Percentiles rank a stretch among this genome's conserved stretches.
These are phyloP conservation scores for Phrynocephalus guinanensis DNA, from an alignment of 2,797 vertebrate species.

Conservation along the genomic window DNA sequence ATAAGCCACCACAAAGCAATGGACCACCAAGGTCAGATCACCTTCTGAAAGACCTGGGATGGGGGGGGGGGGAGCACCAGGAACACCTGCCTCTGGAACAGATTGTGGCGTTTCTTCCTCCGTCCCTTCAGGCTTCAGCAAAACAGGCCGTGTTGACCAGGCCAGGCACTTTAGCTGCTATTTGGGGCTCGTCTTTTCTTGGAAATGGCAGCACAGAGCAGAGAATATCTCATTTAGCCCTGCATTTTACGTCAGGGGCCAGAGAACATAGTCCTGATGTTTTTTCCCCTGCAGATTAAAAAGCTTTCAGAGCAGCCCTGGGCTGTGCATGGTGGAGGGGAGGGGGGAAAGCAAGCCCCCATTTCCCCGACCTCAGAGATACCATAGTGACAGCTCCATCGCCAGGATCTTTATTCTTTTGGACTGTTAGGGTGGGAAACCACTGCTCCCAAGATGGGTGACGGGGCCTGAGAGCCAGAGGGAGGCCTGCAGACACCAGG, in stretches of 20 bases:
- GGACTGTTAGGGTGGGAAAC: no score
- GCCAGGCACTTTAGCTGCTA: neutral
- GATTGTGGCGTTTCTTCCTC: neutral
- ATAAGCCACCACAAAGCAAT: no score
- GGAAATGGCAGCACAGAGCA: neutral
- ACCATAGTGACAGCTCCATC: no score
- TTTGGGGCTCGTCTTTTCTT: conserved; percentile 25
- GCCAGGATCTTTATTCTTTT: no score
- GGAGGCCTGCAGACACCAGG: neutral
- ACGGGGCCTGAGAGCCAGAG: no score
- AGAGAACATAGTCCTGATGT: neutral
- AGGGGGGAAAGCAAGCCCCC: no score
- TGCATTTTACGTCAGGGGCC: neutral
- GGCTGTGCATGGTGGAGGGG: no score
- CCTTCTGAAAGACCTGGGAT: no score
- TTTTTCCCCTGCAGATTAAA: conserved; percentile 20
- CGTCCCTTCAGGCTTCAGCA: neutral
- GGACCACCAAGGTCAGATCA: no score
- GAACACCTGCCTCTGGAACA: neutral
- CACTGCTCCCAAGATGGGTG: no score
- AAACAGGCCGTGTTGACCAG: conserved; percentile 8
- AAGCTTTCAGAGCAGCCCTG: conserved; percentile 24
- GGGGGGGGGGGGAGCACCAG: neutral
- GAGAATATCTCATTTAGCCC: neutral
- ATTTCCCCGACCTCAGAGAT: no score